A percentile compares a stretch with the other conserved stretches of the same genome.
Evolutionary conservation across 2,113 vertebrate genomes (phyloP).

Genomic region (Poeciliopsis retropinna): DNA sequence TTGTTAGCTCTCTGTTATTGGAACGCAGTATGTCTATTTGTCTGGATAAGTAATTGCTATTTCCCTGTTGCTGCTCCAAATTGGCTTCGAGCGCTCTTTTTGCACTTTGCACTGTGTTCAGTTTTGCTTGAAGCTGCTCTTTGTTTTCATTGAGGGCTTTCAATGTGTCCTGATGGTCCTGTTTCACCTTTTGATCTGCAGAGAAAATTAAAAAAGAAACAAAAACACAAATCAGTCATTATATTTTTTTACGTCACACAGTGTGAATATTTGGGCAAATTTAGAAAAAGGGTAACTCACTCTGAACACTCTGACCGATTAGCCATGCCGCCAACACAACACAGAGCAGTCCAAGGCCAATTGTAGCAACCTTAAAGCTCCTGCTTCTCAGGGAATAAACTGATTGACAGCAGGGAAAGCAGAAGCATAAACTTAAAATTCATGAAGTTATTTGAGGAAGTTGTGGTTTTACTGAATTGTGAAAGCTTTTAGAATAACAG

Average conservation of each 20-base stretch:
- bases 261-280: not conserved
- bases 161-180: slow-evolving; percentile 16
- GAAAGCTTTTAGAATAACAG: too few species aligned
- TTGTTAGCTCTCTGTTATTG: slow-evolving; percentile 12
- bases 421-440: slow-evolving; percentile 6
- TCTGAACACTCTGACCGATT: slow-evolving; percentile 58
- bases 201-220: not conserved
- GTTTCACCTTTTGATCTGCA: slow-evolving; percentile 40
- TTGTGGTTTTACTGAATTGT: slow-evolving; percentile 10
- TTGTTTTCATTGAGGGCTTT: slow-evolving; percentile 13
- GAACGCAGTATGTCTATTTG: accelerated
- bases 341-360: slow-evolving; percentile 58
- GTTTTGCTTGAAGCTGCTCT: slow-evolving; percentile 22
- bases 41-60: accelerated
- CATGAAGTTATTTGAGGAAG: slow-evolving; percentile 22
- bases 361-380: slow-evolving; percentile 46
- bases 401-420: slow-evolving; percentile 17
- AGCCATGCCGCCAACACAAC: slow-evolving; percentile 47
- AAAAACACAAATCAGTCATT: not conserved
- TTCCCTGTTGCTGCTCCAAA: not conserved
- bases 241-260: not conserved
- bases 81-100: not conserved
- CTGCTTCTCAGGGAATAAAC: slow-evolving; percentile 50
- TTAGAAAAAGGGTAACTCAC: slow-evolving; percentile 56
- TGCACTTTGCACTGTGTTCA: slow-evolving; percentile 3